phyloP scores from a whole-genome alignment of 2,113 vertebrate species.

The Eulacestoma nigropectus region DNA sequence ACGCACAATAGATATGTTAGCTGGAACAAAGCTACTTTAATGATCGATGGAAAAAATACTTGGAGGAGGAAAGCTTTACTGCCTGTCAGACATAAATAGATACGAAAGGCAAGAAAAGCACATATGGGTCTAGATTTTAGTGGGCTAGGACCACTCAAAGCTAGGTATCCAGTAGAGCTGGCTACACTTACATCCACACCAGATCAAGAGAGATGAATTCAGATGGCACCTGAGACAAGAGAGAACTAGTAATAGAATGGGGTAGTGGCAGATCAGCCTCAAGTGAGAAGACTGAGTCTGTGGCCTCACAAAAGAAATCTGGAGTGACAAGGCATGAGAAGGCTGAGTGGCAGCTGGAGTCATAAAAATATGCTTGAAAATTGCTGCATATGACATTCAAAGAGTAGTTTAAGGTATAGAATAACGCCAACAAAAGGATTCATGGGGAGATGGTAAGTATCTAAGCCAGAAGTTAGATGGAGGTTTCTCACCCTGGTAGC shows the following conservation, averaged over 20 bases:
- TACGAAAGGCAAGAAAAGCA: neutral
- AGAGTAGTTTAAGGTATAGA: neutral
- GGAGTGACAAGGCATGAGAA: neutral
- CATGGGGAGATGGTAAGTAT: neutral
- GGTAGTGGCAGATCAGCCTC: neutral
- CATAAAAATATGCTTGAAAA: neutral
- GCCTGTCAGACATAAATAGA: neutral
- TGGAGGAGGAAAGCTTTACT: neutral
- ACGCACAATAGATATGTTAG: neutral
- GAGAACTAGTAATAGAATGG: neutral
- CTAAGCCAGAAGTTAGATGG: neutral
- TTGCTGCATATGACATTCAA: neutral
- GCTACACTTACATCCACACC: neutral
- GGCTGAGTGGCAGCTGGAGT: neutral
- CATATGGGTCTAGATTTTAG: neutral
- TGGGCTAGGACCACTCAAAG: neutral
- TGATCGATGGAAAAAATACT: neutral
- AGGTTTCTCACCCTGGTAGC: neutral
- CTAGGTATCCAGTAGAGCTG: neutral
- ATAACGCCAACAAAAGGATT: neutral
- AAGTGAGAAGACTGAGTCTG: neutral
- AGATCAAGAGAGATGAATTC: neutral
- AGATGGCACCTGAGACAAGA: neutral
- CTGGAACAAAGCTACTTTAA: neutral
- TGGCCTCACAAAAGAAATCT: neutral